Conservation (phyloP, 1,140 invertebrate genomes). For the Rhynchophorus ferrugineus region DNA sequence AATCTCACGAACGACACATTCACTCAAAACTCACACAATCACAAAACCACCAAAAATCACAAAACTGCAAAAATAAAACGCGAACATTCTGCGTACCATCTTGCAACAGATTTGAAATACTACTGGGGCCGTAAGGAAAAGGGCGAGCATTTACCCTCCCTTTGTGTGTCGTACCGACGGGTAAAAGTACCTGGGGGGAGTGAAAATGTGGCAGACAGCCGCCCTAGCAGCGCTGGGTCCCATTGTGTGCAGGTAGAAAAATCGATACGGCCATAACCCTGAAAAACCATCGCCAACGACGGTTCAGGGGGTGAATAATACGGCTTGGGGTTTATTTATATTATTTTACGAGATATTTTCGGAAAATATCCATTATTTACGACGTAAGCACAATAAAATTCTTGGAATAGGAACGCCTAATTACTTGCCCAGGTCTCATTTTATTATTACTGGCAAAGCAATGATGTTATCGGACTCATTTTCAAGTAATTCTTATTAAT, state of each 20-base stretch:
- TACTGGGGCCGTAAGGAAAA: background rate
- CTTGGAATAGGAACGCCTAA: no score
- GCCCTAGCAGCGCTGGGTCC: slow-evolving; percentile 4
- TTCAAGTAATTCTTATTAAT: no score
- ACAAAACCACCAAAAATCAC: background rate
- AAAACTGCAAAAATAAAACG: background rate
- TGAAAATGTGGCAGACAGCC: slow-evolving; percentile 12
- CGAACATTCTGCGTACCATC: background rate
- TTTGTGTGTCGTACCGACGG: slow-evolving; percentile 14
- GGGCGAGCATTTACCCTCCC: slow-evolving; percentile 11
- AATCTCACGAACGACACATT: background rate
- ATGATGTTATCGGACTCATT: no score
- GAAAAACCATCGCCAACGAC: no score
- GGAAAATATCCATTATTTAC: no score
- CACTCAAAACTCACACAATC: background rate
- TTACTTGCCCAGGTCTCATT: no score
- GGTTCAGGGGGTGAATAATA: no score
- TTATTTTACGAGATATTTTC: no score
- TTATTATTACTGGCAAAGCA: no score
- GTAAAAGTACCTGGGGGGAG: slow-evolving; percentile 21
- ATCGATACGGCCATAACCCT: slow-evolving; percentile 7
- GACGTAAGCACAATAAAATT: no score
- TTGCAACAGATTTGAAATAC: background rate
- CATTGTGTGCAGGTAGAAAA: slow-evolving; percentile 18
- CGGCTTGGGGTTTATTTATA: no score